Percentiles rank a stretch among this genome's conserved stretches.
Evolutionary conservation across 2,888 invertebrate genomes (phyloP).

Genomic region (Orthonychiurus folsomi): DNA sequence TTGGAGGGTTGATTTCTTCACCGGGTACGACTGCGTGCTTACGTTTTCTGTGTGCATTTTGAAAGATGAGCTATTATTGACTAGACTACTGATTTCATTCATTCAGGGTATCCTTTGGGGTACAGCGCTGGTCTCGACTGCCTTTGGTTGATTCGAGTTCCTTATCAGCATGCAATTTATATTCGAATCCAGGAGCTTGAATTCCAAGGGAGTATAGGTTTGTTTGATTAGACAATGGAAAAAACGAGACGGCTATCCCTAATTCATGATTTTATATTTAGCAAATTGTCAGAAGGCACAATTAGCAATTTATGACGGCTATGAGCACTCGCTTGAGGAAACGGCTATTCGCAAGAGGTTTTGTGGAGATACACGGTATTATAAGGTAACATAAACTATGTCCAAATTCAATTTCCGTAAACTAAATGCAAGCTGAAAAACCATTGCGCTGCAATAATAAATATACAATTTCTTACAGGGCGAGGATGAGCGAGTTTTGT

Average conservation of each 20-base stretch:
- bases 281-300: conserved; percentile 46
- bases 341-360: conserved; percentile 41
- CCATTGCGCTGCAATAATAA: no score
- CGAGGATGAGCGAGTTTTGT: conserved; percentile 44
- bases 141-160: conserved; percentile 46
- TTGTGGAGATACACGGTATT: conserved; percentile 46
- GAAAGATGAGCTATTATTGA: neutral
- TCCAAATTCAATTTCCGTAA: neutral
- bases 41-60: neutral
- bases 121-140: conserved; percentile 45
- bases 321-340: conserved; percentile 39
- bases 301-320: conserved; percentile 45
- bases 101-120: conserved; percentile 43
- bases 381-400: conserved; percentile 40
- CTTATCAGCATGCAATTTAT: conserved; percentile 44
- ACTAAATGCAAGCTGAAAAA: neutral
- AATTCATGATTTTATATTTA: conserved; percentile 24
- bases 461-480: conserved; percentile 24
- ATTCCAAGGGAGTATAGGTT: conserved; percentile 43
- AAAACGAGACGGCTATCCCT: neutral
- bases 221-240: conserved; percentile 7
- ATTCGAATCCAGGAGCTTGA: conserved; percentile 45
- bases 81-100: neutral
- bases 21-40: conserved; percentile 42
- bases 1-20: conserved; percentile 44